A percentile compares a stretch with the other conserved stretches of the same genome.
Evolutionary conservation across 1,140 invertebrate genomes (phyloP).

Genomic region (Drosophila virilis): DNA sequence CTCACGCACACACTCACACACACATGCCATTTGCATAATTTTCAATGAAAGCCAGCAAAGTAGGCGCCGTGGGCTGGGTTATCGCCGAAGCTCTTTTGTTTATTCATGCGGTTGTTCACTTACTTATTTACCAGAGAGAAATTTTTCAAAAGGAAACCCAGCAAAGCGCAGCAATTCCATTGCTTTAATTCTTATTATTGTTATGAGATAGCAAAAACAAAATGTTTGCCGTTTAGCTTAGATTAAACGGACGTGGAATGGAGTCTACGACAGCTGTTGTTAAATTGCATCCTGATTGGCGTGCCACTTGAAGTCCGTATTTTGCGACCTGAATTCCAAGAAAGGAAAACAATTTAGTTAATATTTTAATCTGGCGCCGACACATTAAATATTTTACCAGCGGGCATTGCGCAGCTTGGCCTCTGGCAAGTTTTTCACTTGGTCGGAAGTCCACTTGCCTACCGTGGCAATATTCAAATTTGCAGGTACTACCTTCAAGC

Average conservation of each 20-base stretch:
- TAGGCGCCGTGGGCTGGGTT: slow-evolving; percentile 18
- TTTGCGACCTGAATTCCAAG: not conserved
- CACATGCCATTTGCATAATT: slow-evolving; percentile 68
- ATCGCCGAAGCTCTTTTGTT: slow-evolving; percentile 4
- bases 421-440: too few relatives aligned
- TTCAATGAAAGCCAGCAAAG: slow-evolving; percentile 37
- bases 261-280: slow-evolving; percentile 16
- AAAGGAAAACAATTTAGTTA: not conserved
- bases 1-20: not conserved
- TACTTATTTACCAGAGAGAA: not conserved
- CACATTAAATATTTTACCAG: not conserved
- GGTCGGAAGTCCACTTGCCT: too few relatives aligned
- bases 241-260: not conserved
- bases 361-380: not conserved
- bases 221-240: not conserved
- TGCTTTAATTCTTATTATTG: slow-evolving; percentile 19
- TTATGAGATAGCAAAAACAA: slow-evolving; percentile 1
- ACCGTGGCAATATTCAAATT: too few relatives aligned
- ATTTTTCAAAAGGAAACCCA: not conserved
- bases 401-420: too few relatives aligned
- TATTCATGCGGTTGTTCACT: slow-evolving; percentile 1
- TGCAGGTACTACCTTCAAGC: too few relatives aligned
- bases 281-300: slow-evolving; percentile 24
- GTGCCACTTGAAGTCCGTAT: too few relatives aligned
- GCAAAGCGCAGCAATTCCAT: slow-evolving; percentile 9